Conservation (phyloP, 2,888 invertebrate genomes). For the Pollenia griseotomentosa region DNA sequence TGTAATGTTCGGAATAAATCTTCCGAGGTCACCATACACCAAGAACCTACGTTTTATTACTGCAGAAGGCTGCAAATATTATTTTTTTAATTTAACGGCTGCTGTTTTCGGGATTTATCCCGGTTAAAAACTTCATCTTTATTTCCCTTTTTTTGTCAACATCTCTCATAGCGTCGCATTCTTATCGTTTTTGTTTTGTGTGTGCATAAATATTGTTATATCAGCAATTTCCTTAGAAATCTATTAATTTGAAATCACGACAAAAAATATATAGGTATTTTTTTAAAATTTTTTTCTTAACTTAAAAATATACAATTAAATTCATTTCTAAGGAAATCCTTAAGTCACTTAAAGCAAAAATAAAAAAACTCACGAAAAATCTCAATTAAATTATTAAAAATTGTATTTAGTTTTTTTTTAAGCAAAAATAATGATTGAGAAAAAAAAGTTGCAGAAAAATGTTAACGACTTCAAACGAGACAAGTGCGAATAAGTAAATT, state of each 20-base stretch:
- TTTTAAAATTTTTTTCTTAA: background rate
- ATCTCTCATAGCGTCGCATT: no score
- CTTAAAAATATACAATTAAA: slow-evolving; percentile 28
- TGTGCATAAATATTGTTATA: background rate
- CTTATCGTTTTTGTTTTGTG: no score
- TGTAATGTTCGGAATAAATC: no score
- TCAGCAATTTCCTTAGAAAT: slow-evolving; percentile 4
- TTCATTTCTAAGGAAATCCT: slow-evolving; percentile 43
- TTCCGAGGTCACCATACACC: no score
- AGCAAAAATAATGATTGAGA: background rate
- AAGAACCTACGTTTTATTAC: no score
- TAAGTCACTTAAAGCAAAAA: slow-evolving; percentile 4
- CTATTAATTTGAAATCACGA: slow-evolving; percentile 24
- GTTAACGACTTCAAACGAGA: background rate
- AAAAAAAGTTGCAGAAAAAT: background rate
- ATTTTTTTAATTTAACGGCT: no score
- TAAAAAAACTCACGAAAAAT: slow-evolving; percentile 15
- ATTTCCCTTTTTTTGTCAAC: no score
- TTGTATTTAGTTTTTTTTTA: background rate
- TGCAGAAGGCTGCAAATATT: no score
- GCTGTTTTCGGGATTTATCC: no score
- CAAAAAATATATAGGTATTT: background rate
- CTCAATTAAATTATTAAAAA: slow-evolving; percentile 17
- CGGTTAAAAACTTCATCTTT: no score
- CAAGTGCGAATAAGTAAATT: background rate